Evolutionary conservation across 2,113 vertebrate genomes (phyloP), one percentile per base, ranked within the genome.

Genomic region (Austrofundulus limnaeus): DNA sequence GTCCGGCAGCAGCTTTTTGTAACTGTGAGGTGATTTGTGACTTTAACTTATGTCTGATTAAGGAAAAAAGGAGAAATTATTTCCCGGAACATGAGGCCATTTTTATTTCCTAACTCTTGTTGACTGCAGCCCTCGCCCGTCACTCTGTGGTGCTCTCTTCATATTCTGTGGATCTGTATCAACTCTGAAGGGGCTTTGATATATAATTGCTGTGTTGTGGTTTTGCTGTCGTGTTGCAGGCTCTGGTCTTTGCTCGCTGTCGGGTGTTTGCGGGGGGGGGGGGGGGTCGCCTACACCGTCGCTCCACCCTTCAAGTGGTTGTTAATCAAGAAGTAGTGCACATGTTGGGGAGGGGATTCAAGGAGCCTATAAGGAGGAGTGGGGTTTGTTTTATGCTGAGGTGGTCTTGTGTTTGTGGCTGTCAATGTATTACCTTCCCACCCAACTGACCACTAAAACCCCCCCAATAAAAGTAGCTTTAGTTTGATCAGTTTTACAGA

Each of bases 161-260:
- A 78, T 78, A 75, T 77, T 80, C 63, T 69, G 61, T 84, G 75
- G 68, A 66, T 67, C 42, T 50, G 31, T 62, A 82, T 88, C 87
- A 84, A 60, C 76, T 74, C 50, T 76, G 89, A 89, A 83, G 75
- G 83, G 78, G 68, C 89, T 89, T 85, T 88, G 87, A 87, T 83
- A 82, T 77, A 28, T 87, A 84, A 90, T 86, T 83, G 71, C 83
- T 65, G 76, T 66, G 20, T 65, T 88, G 89, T 69, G 86, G 87
- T 87, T 88, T 85, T 73, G 83, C 85, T 85, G 81, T 83, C 75
- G 83, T 85, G 84, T 83, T 72, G 69, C 31, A 62, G 81, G 78
- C 82, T 87, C 82, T 64, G 82, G 47, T 72, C 78, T 66, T 2
- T 64, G 82, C 82, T 82, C 58, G 19, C 78, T 76, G 82, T 72